These are phyloP conservation scores for Thera britannica DNA, from an alignment of 2,888 invertebrate genomes.

Conservation along the genomic window DNA sequence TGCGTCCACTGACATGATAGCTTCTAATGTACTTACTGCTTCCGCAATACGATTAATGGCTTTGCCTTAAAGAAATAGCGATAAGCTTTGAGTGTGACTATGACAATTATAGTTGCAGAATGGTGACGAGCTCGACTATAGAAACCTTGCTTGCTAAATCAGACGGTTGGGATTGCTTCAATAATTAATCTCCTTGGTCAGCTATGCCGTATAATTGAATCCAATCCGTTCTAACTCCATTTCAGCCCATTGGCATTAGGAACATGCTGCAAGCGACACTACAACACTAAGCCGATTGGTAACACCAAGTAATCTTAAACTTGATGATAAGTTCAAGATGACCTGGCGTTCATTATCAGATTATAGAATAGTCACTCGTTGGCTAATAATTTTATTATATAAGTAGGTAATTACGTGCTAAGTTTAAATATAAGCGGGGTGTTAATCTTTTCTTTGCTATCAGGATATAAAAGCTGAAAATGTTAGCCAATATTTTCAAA, in stretches of 20 bases:
- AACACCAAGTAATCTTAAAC: slow-evolving; percentile 18
- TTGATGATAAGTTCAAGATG: slow-evolving; percentile 13
- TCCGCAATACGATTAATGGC: slow-evolving; percentile 24
- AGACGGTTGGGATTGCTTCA: neutral
- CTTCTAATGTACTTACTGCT: slow-evolving; percentile 34
- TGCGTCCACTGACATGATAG: slow-evolving; percentile 41
- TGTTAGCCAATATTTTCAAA: neutral
- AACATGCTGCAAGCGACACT: slow-evolving; percentile 4
- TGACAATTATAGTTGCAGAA: neutral
- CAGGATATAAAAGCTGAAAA: neutral
- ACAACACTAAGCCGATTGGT: slow-evolving; percentile 10
- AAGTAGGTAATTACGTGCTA: too few species aligned
- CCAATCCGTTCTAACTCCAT: slow-evolving; percentile 9
- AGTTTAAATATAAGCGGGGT: neutral
- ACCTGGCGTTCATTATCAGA: neutral
- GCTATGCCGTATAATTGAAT: slow-evolving; percentile 21
- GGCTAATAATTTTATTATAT: too few species aligned
- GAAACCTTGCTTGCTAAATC: neutral
- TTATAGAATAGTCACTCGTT: too few species aligned
- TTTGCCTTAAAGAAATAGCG: slow-evolving; percentile 7
- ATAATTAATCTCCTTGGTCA: slow-evolving; percentile 10
- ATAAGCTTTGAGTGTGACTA: neutral
- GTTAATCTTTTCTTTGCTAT: neutral
- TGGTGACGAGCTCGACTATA: neutral
- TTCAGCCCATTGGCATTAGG: slow-evolving; percentile 19